Base-by-base conservation (phyloP, 2,888 invertebrate species). In the Pasiphila rectangulata region DNA sequence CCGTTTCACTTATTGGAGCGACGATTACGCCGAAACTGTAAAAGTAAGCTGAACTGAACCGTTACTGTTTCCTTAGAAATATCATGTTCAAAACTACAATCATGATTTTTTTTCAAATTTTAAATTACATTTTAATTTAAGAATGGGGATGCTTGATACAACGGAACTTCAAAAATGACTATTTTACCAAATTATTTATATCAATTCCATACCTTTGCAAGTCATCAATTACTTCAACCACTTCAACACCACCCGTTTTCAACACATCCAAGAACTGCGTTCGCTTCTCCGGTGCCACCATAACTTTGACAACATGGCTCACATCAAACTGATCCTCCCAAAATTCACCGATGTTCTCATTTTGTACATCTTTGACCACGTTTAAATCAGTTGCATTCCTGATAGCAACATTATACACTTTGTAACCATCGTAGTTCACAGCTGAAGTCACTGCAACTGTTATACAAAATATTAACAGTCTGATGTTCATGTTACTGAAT, bases 401-500 rank as follows among this genome's bases (percentile, higher is more conserved):
- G 0, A 93, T 91, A 1, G 73, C 69, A 1, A 92, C 72, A 62
- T 91, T 84, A 55, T 89, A 92, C 2, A 93, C 87, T 56, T 89
- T 90, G 56, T 91, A 92, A 12, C 91, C 90, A 45, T 91, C 84
- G 59, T 90, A 93, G 30, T 71, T 74, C 10, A 50, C 42, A 2
- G 65, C 66, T 52, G 46, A 15, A 25, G 16, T 19, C 1, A 51
- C 55, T 23, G 48, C n/a, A 6, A 53, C 43, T 19, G 54, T 10
- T 50, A 61, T 24, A 16, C 61, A 32, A 53, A 68, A 24, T 27
- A 69, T 10, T 43, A 68, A 25, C 13, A 59, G 30, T 59, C 46
- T 61, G 0, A 50, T 44, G 42, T 58, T 52, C 77, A 79, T 80
- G 59, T 59, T 48, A 16, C 9, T 13, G 32, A 4, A 27, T 34